Conservation (phyloP, 2,888 invertebrate species). For the Drosophila stalkeri region DNA sequence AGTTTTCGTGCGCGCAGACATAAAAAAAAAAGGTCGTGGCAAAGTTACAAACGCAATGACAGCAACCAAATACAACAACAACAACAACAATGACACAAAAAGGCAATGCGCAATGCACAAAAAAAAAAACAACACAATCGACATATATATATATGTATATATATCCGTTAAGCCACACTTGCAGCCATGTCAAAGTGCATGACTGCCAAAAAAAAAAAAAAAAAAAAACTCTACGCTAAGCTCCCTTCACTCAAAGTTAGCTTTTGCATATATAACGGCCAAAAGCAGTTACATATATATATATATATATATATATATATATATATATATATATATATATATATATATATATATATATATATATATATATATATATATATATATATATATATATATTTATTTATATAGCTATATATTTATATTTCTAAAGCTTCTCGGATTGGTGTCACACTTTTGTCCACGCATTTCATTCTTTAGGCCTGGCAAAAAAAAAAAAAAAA, state of each 20-base stretch:
- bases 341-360: background rate
- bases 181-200: conserved; percentile 57
- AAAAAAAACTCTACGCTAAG: background rate
- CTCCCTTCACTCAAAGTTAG: conserved; percentile 36
- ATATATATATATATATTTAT: background rate
- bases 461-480: conserved; percentile 32
- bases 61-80: conserved; percentile 31
- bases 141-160: conserved; percentile 25
- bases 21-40: conserved; percentile 67
- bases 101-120: conserved; percentile 48
- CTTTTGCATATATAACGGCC: conserved; percentile 16
- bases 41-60: conserved; percentile 66
- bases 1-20: conserved; percentile 63
- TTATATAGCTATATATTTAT: background rate
- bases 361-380: background rate
- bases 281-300: background rate
- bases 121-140: conserved; percentile 37
- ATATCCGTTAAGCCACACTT: conserved; percentile 27
- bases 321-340: background rate
- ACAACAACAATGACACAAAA: conserved; percentile 29
- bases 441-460: conserved; percentile 40
- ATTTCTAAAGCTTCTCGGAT: background rate
- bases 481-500: conserved; percentile 5
- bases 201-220: conserved; percentile 11
- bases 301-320: background rate